Percentiles rank a stretch among this genome's conserved stretches.
These are phyloP conservation scores for Steinernema carpocapsae DNA, from an alignment of 2,888 invertebrate genomes.

Conservation along the genomic window DNA sequence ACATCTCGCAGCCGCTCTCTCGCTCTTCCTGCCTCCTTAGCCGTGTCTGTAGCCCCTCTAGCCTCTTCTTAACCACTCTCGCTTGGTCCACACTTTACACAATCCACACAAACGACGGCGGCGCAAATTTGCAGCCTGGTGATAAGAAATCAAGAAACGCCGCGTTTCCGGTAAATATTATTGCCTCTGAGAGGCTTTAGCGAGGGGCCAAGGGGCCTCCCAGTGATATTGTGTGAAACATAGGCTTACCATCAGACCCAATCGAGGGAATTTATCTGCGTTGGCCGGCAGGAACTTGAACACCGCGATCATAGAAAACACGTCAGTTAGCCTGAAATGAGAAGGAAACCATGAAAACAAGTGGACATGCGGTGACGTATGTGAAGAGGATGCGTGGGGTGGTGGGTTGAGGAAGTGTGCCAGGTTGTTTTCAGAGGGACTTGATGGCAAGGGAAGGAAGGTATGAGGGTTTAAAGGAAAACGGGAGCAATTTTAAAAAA, in stretches of 20 bases:
- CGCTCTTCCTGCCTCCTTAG: no score
- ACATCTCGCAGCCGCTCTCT: not conserved
- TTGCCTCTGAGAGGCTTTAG: not conserved
- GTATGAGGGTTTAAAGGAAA: no score
- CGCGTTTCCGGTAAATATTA: slow-evolving; percentile 34
- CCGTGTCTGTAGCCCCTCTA: no score
- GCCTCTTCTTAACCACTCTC: no score
- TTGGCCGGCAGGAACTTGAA: slow-evolving; percentile 36
- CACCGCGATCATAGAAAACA: slow-evolving; percentile 48
- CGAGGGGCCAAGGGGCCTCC: not conserved
- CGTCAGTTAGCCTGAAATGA: slow-evolving; percentile 43
- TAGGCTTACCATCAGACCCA: slow-evolving; percentile 20
- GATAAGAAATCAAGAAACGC: slow-evolving; percentile 29
- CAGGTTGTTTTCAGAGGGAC: no score
- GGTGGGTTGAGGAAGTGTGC: no score
- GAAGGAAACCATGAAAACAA: not conserved
- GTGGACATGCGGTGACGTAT: no score
- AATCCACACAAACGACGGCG: not conserved
- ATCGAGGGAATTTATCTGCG: slow-evolving; percentile 15
- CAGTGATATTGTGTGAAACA: no score
- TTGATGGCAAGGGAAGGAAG: no score
- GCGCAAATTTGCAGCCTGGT: slow-evolving; percentile 10
- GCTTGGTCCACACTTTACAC: slow-evolving; percentile 15
- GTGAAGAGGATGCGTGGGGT: no score
- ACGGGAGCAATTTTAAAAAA: no score